Base-by-base conservation (phyloP, 2,888 invertebrate genomes). In the Carabus problematicus region DNA sequence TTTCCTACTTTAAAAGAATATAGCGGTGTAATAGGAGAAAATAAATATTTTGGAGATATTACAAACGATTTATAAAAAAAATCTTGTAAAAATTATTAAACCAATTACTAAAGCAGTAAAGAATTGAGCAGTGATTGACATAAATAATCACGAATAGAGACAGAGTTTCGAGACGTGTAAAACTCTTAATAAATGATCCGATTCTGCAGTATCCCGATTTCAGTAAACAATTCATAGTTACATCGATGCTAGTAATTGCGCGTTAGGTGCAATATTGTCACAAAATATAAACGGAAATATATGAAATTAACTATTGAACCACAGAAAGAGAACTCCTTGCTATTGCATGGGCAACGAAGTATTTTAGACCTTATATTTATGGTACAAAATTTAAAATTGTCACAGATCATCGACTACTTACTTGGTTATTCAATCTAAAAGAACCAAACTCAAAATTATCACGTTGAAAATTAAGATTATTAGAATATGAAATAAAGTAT, bases 321-420 rank as follows among this genome's bases (percentile, higher is more conserved):
- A 73, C 69, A 9, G 72, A 75, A 58, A 70, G 71, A 19, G 75
- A 76, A 71, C 55, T 75, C 0, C 55, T 74, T 18, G 73, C 72
- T 1, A 58, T 75, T 1, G 70, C 74, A 4, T 73, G 71, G 70
- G 74, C 73, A 1, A 81, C 79, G 0, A n/a, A n/a, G n/a, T n/a
- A n/a, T n/a, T n/a, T n/a, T n/a, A n/a, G n/a, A n/a, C n/a, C n/a
- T n/a, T n/a, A n/a, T n/a, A n/a, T n/a, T n/a, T n/a, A n/a, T n/a
- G n/a, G n/a, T n/a, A n/a, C n/a, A n/a, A n/a, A n/a, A n/a, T n/a
- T n/a, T n/a, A n/a, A n/a, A n/a, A n/a, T n/a, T n/a, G n/a, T n/a
- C n/a, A n/a, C n/a, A n/a, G 80, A 81, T 56, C 80, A 80, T 62
- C 71, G 75, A 47, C 77, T 77, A 1, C 59, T 80, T 1, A 74